Conservation (phyloP, 2,113 vertebrate genomes). For the Seriola dumerili region DNA sequence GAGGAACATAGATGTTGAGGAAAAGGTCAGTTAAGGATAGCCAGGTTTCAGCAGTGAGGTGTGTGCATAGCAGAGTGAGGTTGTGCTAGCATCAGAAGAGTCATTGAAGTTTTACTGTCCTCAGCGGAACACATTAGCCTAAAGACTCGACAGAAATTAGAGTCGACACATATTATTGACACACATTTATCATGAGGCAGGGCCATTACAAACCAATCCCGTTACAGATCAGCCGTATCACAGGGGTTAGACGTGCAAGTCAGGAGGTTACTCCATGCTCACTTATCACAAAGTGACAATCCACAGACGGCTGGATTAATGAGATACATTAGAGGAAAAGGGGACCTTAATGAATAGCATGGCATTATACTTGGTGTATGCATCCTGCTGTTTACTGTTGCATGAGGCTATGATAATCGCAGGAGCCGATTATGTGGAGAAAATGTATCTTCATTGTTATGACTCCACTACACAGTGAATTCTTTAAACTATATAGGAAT, state of each 20-base stretch:
- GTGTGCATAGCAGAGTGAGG: neutral
- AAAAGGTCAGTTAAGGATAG: neutral
- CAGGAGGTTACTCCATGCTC: conserved; percentile 42
- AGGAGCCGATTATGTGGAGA: neutral
- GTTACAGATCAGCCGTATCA: conserved; percentile 48
- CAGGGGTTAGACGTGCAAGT: conserved; percentile 20
- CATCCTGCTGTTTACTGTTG: conserved; percentile 13
- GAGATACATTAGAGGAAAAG: conserved; percentile 37
- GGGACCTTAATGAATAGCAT: neutral
- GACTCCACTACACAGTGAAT: neutral
- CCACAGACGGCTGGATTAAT: conserved; percentile 51
- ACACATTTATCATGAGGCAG: conserved; percentile 52
- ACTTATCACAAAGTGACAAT: conserved; percentile 63
- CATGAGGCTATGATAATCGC: conserved; percentile 14
- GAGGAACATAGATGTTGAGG: conserved; percentile 3
- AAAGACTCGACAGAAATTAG: conserved; percentile 33
- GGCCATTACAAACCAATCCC: conserved; percentile 57
- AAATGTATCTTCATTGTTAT: neutral
- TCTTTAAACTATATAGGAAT: neutral
- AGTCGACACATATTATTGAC: conserved; percentile 46
- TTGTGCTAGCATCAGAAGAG: neutral
- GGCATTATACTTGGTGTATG: neutral
- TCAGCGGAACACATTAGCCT: conserved; percentile 8
- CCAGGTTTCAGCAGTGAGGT: neutral
- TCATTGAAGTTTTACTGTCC: conserved; percentile 13